Percentiles rank a stretch among this genome's conserved stretches.
phyloP scores from a whole-genome alignment of 2,888 invertebrate genomes.

The Apotomis turbidana region DNA sequence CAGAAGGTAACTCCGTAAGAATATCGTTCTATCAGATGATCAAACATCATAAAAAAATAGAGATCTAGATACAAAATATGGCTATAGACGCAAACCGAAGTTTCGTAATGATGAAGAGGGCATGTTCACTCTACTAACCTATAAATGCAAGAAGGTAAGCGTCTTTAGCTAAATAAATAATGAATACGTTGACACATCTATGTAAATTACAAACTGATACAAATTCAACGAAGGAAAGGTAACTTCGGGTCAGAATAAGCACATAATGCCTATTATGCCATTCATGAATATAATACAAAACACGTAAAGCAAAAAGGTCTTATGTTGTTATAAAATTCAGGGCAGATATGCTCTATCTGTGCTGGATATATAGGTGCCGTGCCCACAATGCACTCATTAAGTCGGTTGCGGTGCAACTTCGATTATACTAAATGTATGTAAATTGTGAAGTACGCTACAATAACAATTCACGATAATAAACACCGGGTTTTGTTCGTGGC shows the following conservation, averaged over 20 bases:
- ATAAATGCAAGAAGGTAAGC: not conserved
- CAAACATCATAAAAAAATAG: no score
- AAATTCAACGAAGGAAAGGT: conserved; percentile 7
- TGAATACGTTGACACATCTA: not conserved
- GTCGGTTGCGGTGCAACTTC: conserved; percentile 1
- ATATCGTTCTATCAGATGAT: no score
- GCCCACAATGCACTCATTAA: conserved; percentile 11
- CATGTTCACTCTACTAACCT: not conserved
- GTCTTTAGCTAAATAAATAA: not conserved
- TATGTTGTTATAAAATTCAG: not conserved
- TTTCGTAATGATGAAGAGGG: not conserved
- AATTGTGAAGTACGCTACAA: not conserved
- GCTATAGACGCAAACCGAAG: no score
- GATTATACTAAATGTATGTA: conserved; percentile 22
- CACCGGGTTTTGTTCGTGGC: no score
- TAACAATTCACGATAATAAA: not conserved
- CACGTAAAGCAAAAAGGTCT: not conserved
- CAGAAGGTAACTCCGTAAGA: no score
- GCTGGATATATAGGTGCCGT: not conserved
- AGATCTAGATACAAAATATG: no score
- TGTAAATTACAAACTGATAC: conserved; percentile 14
- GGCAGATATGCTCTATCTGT: not conserved
- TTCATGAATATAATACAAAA: conserved; percentile 12
- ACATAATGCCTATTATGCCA: conserved; percentile 27
- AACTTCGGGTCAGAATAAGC: conserved; percentile 29